These are phyloP conservation scores for Andrena camellia DNA, from an alignment of 2,888 invertebrate genomes.

Conservation along the genomic window DNA sequence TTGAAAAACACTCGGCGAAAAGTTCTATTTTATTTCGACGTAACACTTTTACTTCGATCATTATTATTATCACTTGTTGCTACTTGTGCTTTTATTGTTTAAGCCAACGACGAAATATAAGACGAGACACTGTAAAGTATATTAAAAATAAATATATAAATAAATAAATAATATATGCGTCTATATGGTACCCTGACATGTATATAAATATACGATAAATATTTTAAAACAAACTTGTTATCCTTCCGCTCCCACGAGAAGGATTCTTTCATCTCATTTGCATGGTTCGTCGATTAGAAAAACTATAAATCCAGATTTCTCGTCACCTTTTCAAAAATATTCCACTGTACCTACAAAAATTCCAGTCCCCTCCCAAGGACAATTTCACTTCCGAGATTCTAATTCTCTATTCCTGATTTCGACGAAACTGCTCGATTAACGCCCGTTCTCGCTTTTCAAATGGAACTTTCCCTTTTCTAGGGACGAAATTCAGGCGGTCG, in stretches of 20 bases:
- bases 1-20: slow-evolving; percentile 52
- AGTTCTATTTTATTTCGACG: slow-evolving; percentile 39
- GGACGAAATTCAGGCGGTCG: background rate
- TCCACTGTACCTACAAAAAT: background rate
- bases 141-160: slow-evolving; percentile 72
- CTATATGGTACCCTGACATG: slow-evolving; percentile 63
- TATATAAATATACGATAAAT: slow-evolving; percentile 67
- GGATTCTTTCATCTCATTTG: too few species aligned
- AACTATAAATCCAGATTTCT: too few species aligned
- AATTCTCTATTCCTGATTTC: background rate
- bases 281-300: too few species aligned
- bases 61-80: slow-evolving; percentile 38
- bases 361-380: background rate
- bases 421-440: background rate
- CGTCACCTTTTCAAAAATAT: background rate
- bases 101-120: slow-evolving; percentile 49
- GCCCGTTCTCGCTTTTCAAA: background rate
- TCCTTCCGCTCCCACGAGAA: background rate
- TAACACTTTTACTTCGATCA: slow-evolving; percentile 13
- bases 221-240: slow-evolving; percentile 2
- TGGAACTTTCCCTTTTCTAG: slow-evolving; percentile 4
- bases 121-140: slow-evolving; percentile 74
- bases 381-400: background rate
- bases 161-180: slow-evolving; percentile 68
- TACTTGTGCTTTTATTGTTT: slow-evolving; percentile 55